Evolutionary conservation across 30 jellyfish, hydroid and myxozoan species (phyloP), one percentile per base, ranked within the genome.

Genomic region (Haliclystus octoradiatus): DNA sequence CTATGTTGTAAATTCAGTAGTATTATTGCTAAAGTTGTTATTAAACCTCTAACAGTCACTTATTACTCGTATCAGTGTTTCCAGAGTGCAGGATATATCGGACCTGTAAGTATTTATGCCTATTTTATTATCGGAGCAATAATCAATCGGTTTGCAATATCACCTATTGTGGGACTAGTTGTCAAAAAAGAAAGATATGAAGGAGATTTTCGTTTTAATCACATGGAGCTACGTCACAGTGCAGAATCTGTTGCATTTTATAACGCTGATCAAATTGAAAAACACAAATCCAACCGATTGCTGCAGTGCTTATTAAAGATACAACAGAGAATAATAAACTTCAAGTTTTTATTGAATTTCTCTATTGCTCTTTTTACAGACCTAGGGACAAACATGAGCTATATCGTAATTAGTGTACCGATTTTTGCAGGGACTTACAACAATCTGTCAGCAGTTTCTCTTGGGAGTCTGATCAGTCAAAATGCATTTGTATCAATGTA

Each of bases 401-500:
- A 87, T 52, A 49, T 87, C 71, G 82, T 87, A 29, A 87, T 87
- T 34, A 84, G 92, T 0, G 50, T 87, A 47, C 93, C 97, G 3
- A 87, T 87, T 9, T 77, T 87, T 73, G 86, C 97, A 4, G 97
- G 97, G 14, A 50, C 68, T 19, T 87, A 87, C 61, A 76, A 87
- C 63, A 46, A 80, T n/a, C 31, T 79, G 72, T 62, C 73, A 24
- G 35, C 93, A 23, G 83, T 87, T 12, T 77, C 78, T 31, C 73
- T 87, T 35, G 78, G 94, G 52, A 27, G 81, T 0, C 52, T 87
- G 53, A 87, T 87, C 34, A 81, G 94, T 30, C 73, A 80, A 50
- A 87, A 87, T 80, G 97, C 97, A 26, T 87, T 87, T 65, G 94
- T 87, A 14, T 87, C 97, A 40, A 87, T 87, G 94, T 87, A 87